Evolutionary conservation across 2,797 vertebrate species (phyloP), one percentile per base, ranked within the genome.

Genomic region (Phoeniculus purpureus): DNA sequence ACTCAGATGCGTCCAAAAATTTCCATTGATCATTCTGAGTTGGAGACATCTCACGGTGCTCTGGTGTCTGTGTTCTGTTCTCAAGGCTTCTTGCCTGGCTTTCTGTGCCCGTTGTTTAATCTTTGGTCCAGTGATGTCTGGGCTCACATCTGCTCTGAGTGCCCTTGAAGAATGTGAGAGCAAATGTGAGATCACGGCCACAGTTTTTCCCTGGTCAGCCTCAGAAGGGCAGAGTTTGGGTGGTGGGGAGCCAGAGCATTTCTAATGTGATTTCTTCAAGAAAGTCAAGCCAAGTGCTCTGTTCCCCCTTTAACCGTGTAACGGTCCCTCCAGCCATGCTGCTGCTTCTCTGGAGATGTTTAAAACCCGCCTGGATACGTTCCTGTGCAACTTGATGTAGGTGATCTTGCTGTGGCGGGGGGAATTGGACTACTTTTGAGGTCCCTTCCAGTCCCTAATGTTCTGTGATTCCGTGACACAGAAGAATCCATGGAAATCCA

Each of bases 41-140:
- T 62, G 58, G 64, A 80, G 37, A 48, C 32, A n/a, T 32, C 55
- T 66, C 50, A 48, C 87, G 34, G 4, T 78, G 78, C n/a, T 74
- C 6, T 23, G 15, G 27, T 31, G 55, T 58, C 58, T 34, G n/a
- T 31, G 10, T 32, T 71, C 64, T 76, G 12, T 50, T 34, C 0
- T 54, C 25, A n/a, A 32, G 47, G n/a, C 60, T 29, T 62, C 47
- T 32, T 43, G 43, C 43, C 43, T 43, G 43, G 55, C 37, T 6
- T 76, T 59, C 26, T 1, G 0, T 18, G 54, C 3, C 2, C 3
- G 2, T 51, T 1, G 1, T 34, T 58, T 58, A 23, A 62, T 43
- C 31, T 66, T 56, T 23, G 34, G n/a, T 37, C 64, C 37, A 18
- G 10, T 37, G 37, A 4, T 1, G 12, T 43, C 37, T 45, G 55